A percentile compares a stretch with the other conserved stretches of the same genome.
Evolutionary conservation across 2,888 invertebrate genomes (phyloP).

Genomic region (Tenthredo scrophulariae): DNA sequence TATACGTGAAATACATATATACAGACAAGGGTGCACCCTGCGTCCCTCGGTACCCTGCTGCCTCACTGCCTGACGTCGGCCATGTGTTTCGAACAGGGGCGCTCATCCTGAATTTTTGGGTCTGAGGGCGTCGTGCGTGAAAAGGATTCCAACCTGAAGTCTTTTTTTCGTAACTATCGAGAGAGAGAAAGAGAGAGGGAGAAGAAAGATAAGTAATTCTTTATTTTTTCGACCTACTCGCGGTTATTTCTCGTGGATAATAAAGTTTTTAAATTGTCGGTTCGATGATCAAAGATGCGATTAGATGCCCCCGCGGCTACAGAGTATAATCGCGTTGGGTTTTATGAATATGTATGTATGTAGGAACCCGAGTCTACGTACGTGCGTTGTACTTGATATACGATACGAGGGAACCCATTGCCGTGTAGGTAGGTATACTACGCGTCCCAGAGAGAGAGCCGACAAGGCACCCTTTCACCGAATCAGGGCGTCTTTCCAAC

Average conservation of each 20-base stretch:
- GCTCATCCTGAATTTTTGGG: neutral
- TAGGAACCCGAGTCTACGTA: neutral
- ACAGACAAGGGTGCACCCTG: constrained; percentile 32
- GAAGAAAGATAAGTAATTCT: neutral
- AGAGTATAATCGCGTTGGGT: neutral
- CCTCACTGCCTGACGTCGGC: constrained; percentile 39
- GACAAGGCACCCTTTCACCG: constrained; percentile 63
- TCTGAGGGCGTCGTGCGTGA: neutral
- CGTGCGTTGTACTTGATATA: constrained; percentile 23
- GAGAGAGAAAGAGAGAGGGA: neutral
- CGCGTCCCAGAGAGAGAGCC: constrained; percentile 5
- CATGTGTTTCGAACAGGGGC: constrained; percentile 47
- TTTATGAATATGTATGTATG: neutral
- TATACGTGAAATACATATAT: neutral
- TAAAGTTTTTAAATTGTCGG: neutral
- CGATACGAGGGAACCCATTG: constrained; percentile 28
- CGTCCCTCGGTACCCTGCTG: constrained; percentile 13
- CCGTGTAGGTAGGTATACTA: neutral
- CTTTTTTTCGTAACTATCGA: neutral
- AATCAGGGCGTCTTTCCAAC: constrained; percentile 62
- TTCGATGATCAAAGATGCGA: neutral
- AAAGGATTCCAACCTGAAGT: neutral
- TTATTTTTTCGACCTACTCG: neutral
- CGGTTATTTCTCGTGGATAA: neutral
- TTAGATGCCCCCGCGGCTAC: neutral